Evolutionary conservation across 2,888 invertebrate genomes (phyloP).

Genomic region (Amiota mariae): DNA sequence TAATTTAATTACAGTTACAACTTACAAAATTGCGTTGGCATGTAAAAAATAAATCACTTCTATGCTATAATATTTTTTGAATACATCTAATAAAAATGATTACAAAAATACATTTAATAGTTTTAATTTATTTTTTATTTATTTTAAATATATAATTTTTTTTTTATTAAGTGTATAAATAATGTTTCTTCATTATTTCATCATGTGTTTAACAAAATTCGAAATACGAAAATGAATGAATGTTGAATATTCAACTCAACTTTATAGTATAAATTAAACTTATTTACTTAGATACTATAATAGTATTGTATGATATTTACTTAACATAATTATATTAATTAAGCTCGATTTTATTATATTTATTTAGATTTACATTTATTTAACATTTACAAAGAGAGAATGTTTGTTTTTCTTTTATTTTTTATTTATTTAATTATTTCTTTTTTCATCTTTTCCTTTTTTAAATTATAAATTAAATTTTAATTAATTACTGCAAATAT

Average conservation of each 20-base stretch:
- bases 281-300: too few species aligned
- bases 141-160: constrained; percentile 22
- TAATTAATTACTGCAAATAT: constrained; percentile 26
- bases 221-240: too few species aligned
- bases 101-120: constrained; percentile 60
- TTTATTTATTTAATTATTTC: neutral
- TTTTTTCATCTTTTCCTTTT: neutral
- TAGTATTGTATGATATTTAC: too few species aligned
- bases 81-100: constrained; percentile 48
- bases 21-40: constrained; percentile 50
- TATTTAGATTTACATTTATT: constrained; percentile 24
- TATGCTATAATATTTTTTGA: constrained; percentile 18
- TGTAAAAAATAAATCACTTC: constrained; percentile 54
- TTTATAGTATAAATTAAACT: too few species aligned
- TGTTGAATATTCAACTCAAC: too few species aligned
- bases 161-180: constrained; percentile 21
- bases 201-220: too few species aligned
- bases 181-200: neutral
- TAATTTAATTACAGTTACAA: constrained; percentile 46
- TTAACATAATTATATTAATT: constrained; percentile 1
- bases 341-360: constrained; percentile 39
- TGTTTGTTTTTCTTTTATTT: constrained; percentile 21
- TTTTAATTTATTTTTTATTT: constrained; percentile 14
- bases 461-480: neutral
- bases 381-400: constrained; percentile 31